Base-by-base conservation (phyloP, 2,797 vertebrate genomes). In the Podarcis siculus region DNA sequence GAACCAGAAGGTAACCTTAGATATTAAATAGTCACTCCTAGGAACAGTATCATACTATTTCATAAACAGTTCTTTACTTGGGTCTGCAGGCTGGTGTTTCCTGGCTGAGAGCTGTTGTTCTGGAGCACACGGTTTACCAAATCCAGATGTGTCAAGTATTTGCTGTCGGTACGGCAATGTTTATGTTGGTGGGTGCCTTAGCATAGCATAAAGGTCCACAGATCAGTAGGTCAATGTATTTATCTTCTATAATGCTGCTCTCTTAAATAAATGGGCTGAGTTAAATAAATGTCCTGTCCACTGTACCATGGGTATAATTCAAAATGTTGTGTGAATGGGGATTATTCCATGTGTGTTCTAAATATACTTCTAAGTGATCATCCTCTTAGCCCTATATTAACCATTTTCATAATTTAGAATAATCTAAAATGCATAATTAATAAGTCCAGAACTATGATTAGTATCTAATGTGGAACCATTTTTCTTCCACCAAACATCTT, bases 401-500 rank as follows among this genome's bases (percentile, higher is more conserved):
- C 82, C 0, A 76, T 91, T 92, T 93, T 83, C n/a, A 67, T 87
- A 88, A 94, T 89, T 91, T 90, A 94, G 87, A 69, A 19, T 79
- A 3, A 80, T 73, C 10, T 92, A 90, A 89, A 84, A 66, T 88
- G 39, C 83, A 82, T 91, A 93, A 94, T 92, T 93, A 93, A 94
- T 86, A 89, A 49, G 10, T 83, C 66, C 32, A 90, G 82, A 86
- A 84, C 84, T 91, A 89, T 91, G 61, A 91, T 58, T 89, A 93
- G 32, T 64, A 90, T 87, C 39, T 86, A 95, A 88, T 39, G 90
- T 90, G 42, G 32, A 73, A 19, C 69, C 90, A 0, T 89, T 89
- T 94, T 93, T 94, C 71, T 89, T 93, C 77, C 58, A 87, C 86
- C 89, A 75, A 93, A 35, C 55, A 91, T 23, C 37, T 79, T 79